Evolutionary conservation across 1,140 invertebrate genomes (phyloP).

Genomic region (Bombyx mori): ASM3026992v2 NC_085123.1:10810501-10811000

Average conservation of each 20-base stretch:
- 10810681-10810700: slow-evolving; percentile 21
- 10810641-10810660: slow-evolving; percentile 36
- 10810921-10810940: too few relatives aligned
- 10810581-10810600: slow-evolving; percentile 25
- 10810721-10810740: slow-evolving; percentile 30
- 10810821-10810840: too few relatives aligned
- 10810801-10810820: too few relatives aligned
- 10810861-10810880: too few relatives aligned
- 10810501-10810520: neutral
- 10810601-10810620: slow-evolving; percentile 47
- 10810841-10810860: too few relatives aligned
- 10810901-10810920: too few relatives aligned
- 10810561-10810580: slow-evolving; percentile 15
- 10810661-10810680: slow-evolving; percentile 34
- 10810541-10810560: slow-evolving; percentile 4
- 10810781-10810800: too few relatives aligned
- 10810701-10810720: slow-evolving; percentile 30
- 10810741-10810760: slow-evolving; percentile 19
- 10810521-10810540: neutral
- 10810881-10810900: too few relatives aligned
- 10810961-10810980: too few relatives aligned
- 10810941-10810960: too few relatives aligned
- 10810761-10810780: too few relatives aligned
- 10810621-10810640: slow-evolving; percentile 38
- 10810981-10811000: too few relatives aligned